A percentile compares a stretch with the other conserved stretches of the same genome.
Conservation (phyloP, 2,888 invertebrate genomes). For the Rhagophthalmus giganteus region DNA sequence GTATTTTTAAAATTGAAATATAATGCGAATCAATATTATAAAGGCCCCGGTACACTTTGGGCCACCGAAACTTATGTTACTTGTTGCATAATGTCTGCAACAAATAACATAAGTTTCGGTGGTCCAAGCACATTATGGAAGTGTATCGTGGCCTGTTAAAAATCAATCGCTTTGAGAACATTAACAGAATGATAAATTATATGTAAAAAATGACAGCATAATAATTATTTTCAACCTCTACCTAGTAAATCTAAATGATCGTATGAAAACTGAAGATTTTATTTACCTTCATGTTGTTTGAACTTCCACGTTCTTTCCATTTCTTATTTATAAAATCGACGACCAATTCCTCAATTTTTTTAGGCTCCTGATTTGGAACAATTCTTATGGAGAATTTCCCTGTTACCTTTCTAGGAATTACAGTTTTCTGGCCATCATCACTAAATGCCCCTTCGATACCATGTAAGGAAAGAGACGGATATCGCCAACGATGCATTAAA, state of each 20-base stretch:
- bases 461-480: constrained; percentile 90
- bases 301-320: constrained; percentile 80
- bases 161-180: no score
- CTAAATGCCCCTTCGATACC: constrained; percentile 90
- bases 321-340: constrained; percentile 73
- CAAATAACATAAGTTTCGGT: background rate
- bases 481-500: constrained; percentile 94
- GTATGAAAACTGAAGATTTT: no score
- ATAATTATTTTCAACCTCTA: background rate
- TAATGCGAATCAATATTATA: no score
- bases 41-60: no score
- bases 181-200: no score
- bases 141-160: no score
- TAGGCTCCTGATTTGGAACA: constrained; percentile 92
- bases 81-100: background rate
- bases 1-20: background rate
- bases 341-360: constrained; percentile 79
- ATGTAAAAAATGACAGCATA: background rate
- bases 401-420: constrained; percentile 89
- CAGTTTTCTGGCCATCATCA: constrained; percentile 92
- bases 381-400: constrained; percentile 97
- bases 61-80: no score
- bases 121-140: no score
- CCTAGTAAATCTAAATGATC: background rate
- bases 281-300: constrained; percentile 78